Evolutionary conservation across 1,140 invertebrate genomes (phyloP), one percentile per base, ranked within the genome.

Genomic region (Sycophaga agraensis): DNA sequence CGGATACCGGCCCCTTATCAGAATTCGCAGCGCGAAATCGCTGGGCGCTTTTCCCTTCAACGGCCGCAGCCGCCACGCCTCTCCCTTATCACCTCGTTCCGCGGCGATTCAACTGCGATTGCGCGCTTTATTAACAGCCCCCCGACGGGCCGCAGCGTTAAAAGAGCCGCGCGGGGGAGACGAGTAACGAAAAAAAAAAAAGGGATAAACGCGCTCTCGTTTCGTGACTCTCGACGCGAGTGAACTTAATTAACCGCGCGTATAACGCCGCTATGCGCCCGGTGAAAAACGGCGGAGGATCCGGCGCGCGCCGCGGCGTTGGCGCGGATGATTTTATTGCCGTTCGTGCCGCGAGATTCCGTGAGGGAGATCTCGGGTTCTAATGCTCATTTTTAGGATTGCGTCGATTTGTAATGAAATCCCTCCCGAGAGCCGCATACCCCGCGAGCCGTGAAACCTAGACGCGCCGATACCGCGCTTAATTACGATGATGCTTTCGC

Each of bases 241-340:
- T 12, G 35, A 50, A 50, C 58, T 51, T 60, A 60, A 60, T 60
- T 60, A 60, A 60, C 49, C 58, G 35, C 34, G 12, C 16, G 58
- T 37, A 51, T n/a, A n/a, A 59, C 22, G 37, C 19, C n/a, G n/a
- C n/a, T n/a, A n/a, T n/a, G 39, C 12, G 34, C 37, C 55, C 17
- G 4, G 34, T 45, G 49, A 60, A 53, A 60, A 60, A 51, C 42
- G 39, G 26, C 17, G 48, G n/a, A n/a, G n/a, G n/a, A n/a, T n/a
- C n/a, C n/a, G n/a, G n/a, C n/a, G n/a, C n/a, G n/a, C n/a, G 14
- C 7, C 26, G n/a, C 14, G 7, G 35, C 31, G 48, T 14, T 7
- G 34, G 26, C 19, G 26, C 21, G 37, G 40, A 45, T 46, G 31
- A 45, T 60, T 60, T 60, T 53, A 60, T 60, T 53, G 58, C 58